A percentile compares a stretch with the other conserved stretches of the same genome.
phyloP scores from a whole-genome alignment of 2,113 vertebrate species.

The Pedetes capensis region DNA sequence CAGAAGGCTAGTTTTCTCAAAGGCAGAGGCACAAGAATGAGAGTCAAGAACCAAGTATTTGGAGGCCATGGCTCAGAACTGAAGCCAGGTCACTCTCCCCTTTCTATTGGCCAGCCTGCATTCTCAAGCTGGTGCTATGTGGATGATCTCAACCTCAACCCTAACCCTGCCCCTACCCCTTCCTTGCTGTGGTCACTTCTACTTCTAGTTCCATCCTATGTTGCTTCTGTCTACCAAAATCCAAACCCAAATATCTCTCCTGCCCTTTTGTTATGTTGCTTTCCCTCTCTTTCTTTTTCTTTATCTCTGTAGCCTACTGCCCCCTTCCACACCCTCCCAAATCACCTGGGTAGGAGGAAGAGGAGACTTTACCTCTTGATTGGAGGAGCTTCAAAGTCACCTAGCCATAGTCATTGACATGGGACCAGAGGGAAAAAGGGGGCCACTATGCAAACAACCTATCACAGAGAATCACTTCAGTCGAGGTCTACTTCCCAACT shows the following conservation, averaged over 20 bases:
- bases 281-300: not conserved
- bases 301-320: not conserved
- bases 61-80: not conserved
- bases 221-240: not conserved
- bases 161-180: not conserved
- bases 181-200: not conserved
- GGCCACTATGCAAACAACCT: not conserved
- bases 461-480: not conserved
- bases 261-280: not conserved
- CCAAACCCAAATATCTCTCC: not conserved
- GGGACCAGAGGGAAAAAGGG: not conserved
- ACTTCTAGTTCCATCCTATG: not conserved
- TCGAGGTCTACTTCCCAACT: not conserved
- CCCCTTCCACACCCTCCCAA: not conserved
- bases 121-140: not conserved
- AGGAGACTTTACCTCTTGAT: not conserved
- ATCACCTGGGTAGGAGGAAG: not conserved
- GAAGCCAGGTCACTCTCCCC: not conserved
- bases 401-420: not conserved
- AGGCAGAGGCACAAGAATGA: not conserved
- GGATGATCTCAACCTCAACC: not conserved
- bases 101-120: not conserved
- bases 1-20: not conserved
- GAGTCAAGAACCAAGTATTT: not conserved
- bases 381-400: not conserved